Conservation (phyloP, 2,888 invertebrate species). For the Parnassius orleans region DNA sequence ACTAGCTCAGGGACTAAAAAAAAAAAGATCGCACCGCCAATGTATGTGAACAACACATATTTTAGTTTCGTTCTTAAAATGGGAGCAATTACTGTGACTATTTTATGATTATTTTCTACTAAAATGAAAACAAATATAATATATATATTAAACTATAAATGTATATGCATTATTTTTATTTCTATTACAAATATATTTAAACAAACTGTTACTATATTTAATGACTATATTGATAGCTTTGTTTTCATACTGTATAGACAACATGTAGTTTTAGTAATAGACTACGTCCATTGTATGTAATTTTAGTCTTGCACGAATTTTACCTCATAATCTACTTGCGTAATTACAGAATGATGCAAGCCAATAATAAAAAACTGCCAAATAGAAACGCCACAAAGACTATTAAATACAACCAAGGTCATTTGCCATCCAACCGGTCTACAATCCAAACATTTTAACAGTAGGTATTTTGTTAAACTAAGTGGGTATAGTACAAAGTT, state of each 20-base stretch:
- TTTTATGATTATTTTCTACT: too few species aligned
- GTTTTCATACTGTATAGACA: too few species aligned
- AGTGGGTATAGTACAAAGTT: not conserved
- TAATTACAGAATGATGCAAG: conserved; percentile 13
- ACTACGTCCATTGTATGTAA: conserved; percentile 7
- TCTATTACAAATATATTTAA: too few species aligned
- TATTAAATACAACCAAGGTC: conserved; percentile 13
- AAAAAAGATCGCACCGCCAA: too few species aligned
- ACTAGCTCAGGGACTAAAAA: too few species aligned
- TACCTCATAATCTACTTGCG: conserved; percentile 24
- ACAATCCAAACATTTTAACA: conserved; percentile 7
- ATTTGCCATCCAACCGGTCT: conserved; percentile 1
- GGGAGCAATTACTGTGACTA: too few species aligned
- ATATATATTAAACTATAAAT: too few species aligned
- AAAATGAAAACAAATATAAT: too few species aligned
- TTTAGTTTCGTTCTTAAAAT: too few species aligned
- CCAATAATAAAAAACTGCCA: conserved; percentile 16
- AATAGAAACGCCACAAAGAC: conserved; percentile 17
- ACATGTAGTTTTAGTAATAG: not conserved
- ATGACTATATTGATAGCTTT: too few species aligned
- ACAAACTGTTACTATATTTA: not conserved
- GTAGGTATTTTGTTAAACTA: conserved; percentile 11
- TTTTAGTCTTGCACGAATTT: conserved; percentile 16
- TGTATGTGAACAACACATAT: too few species aligned
- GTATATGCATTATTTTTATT: too few species aligned